Evolutionary conservation across 2,888 invertebrate genomes (phyloP).

Genomic region (Drosophila demipolita): DNA sequence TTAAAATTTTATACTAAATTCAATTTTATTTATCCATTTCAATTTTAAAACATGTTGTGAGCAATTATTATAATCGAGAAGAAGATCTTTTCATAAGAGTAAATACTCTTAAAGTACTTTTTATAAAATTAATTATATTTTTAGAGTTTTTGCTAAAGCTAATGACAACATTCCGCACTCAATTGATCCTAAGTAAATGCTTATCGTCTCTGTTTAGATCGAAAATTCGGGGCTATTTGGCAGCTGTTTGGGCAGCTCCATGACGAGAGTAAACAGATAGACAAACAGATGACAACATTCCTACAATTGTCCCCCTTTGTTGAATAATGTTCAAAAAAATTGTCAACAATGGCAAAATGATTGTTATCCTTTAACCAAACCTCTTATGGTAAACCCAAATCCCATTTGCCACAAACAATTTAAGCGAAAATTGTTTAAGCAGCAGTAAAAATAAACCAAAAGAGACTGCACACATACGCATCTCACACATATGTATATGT

Average conservation of each 20-base stretch:
- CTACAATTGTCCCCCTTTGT: constrained; percentile 56
- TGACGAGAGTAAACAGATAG: constrained; percentile 50
- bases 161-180: neutral
- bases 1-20: neutral
- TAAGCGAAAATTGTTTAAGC: constrained; percentile 73
- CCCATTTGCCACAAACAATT: constrained; percentile 78
- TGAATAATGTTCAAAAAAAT: constrained; percentile 41
- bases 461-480: constrained; percentile 65
- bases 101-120: no score
- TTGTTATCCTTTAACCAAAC: constrained; percentile 80
- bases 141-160: neutral
- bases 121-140: neutral
- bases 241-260: constrained; percentile 50
- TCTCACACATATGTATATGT: neutral
- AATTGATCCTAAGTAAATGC: neutral
- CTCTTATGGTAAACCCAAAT: constrained; percentile 79
- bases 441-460: constrained; percentile 69
- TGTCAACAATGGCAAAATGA: constrained; percentile 77
- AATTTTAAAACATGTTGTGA: neutral
- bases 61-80: neutral
- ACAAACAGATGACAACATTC: constrained; percentile 70
- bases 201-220: constrained; percentile 12
- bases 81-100: neutral
- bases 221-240: constrained; percentile 21
- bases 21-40: neutral